Evolutionary conservation across 2,797 vertebrate species (phyloP), one percentile per base, ranked within the genome.

Genomic region (Arrhamphus sclerolepis): DNA sequence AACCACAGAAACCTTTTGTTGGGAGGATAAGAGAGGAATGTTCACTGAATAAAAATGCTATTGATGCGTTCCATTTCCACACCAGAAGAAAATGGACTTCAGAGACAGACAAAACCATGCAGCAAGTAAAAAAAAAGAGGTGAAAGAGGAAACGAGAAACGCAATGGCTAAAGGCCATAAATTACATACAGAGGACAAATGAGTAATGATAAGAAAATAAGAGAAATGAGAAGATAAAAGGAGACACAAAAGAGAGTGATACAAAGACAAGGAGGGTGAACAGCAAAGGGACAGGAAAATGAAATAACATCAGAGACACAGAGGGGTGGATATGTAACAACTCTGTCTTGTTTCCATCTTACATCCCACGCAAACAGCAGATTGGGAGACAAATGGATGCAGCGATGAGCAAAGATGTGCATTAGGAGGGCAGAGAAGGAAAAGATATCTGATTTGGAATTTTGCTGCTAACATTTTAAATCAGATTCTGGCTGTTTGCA

Each of bases 31-130:
- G 34, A 3, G 7, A 38, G 34, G 13, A 38, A 13, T 34, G 10
- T 10, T 34, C 31, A 13, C 31, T 34, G 31, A 34, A 34, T 34
- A 34, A 39, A 17, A 53, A 6, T 26, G 16, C 5, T 2, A 10
- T 1, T 47, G 41, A 58, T 78, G 85, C 55, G 51, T 56, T 83
- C 83, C 61, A 69, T 67, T 41, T 77, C 81, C 60, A 80, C 83
- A 83, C 81, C 87, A 87, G 88, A 83, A 84, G 85, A 72, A 84
- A 80, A 82, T 42, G 81, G 72, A 81, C 84, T 81, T 82, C 57
- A 72, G 70, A 62, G 81, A 64, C 9, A 2, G 22, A 59, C 53
- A 49, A 16, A 26, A 26, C 24, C 24, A 26, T 6, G 18, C 11
- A 64, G 29, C 20, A 19, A 60, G 26, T 1, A 19, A 5, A 28